These are phyloP conservation scores for Eubucco bourcierii DNA, from an alignment of 2,113 vertebrate species.

Conservation along the genomic window DNA sequence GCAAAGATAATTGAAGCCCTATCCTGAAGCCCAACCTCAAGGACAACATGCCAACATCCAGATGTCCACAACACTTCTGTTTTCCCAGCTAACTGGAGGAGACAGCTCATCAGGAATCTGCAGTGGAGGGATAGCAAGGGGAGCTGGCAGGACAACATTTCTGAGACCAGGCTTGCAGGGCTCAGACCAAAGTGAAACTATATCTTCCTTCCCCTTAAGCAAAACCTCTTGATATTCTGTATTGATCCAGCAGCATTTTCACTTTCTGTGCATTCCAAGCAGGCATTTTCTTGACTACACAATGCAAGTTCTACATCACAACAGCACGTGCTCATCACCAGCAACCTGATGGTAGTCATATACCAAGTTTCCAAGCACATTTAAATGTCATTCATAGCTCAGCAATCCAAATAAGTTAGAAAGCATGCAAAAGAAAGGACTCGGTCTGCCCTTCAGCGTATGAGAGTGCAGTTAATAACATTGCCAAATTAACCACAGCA, in stretches of 20 bases:
- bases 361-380: not conserved
- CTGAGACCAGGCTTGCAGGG: not conserved
- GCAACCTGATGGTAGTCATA: fast-evolving
- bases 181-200: not conserved
- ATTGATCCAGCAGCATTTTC: not conserved
- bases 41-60: not conserved
- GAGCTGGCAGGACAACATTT: not conserved
- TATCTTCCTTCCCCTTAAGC: not conserved
- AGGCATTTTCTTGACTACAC: fast-evolving
- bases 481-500: not conserved
- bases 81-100: not conserved
- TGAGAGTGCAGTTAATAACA: not conserved
- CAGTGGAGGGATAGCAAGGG: fast-evolving
- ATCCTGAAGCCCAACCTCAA: too few relatives aligned
- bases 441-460: not conserved
- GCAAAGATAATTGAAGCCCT: not conserved
- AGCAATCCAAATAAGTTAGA: not conserved
- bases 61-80: not conserved
- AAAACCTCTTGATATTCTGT: not conserved
- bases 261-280: not conserved
- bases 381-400: not conserved
- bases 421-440: fast-evolving
- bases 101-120: fast-evolving
- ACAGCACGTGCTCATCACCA: not conserved
- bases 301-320: not conserved